Percentiles rank a stretch among this genome's conserved stretches.
Conservation (phyloP, 2,113 vertebrate genomes). For the Cephalopterus ornatus region DNA sequence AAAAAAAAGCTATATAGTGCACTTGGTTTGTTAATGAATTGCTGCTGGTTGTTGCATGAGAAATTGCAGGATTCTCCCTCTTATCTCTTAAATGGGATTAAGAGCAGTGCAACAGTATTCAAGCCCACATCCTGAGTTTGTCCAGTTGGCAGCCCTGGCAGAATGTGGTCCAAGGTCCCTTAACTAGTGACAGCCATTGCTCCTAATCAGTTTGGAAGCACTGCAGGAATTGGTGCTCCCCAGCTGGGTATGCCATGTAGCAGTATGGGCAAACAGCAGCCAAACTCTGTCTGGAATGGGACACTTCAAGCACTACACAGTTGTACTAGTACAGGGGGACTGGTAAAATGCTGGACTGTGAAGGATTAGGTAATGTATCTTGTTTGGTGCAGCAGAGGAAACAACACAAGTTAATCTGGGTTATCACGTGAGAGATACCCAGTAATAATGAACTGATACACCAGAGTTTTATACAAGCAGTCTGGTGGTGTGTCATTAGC, state of each 20-base stretch:
- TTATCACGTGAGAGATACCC: neutral
- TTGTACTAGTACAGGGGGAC: neutral
- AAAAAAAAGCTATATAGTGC: neutral
- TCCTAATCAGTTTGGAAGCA: neutral
- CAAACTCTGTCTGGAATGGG: neutral
- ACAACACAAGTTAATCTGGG: neutral
- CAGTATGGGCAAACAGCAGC: neutral
- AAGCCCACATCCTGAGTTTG: neutral
- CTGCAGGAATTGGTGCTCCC: neutral
- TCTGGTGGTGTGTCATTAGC: neutral
- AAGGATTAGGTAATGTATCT: neutral
- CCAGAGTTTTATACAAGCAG: neutral
- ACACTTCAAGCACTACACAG: rapidly evolving
- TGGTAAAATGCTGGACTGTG: neutral
- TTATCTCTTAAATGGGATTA: neutral
- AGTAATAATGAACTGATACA: neutral
- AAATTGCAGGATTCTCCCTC: neutral
- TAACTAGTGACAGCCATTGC: neutral
- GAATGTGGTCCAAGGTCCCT: neutral
- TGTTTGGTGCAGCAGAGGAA: neutral
- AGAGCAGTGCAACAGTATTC: neutral
- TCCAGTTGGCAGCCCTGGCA: neutral
- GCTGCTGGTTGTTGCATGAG: neutral
- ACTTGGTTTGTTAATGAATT: neutral
- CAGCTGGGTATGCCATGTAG: neutral